Base-by-base conservation (phyloP, 2,888 invertebrate genomes). In the Phengaris arion region DNA sequence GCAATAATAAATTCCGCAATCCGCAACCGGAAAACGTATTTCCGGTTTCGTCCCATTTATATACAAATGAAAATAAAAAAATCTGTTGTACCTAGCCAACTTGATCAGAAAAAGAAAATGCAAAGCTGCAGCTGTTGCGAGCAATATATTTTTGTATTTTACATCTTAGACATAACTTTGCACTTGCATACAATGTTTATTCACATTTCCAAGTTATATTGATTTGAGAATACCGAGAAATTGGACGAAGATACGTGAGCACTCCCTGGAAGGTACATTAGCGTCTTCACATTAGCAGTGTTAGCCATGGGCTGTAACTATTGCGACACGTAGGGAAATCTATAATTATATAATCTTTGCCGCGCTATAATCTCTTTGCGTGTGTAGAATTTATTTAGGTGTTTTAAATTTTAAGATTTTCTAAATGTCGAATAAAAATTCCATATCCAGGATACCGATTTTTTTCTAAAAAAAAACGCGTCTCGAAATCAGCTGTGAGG, bases 191-290 rank as follows among this genome's bases (percentile, higher is more conserved):
- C 64, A 64, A 35, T 64, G 64, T 64, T 59, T 22, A 59, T 13
- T 35, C 64, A 64, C 64, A 64, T 35, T 64, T 45, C 22, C 35
- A 45, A 64, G 52, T 52, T 52, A 52, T 35, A 35, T 64, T 64
- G 64, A 64, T 45, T 64, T 64, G 64, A 35, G 35, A 64, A 64
- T 70, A 70, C 15, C 15, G 70, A 70, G 64, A 64, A 55, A 15
- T 45, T 10, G 4, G 55, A 22, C 55, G 35, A 13, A 45, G 54
- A 15, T 73, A 52, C 35, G 15, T 64, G 52, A 52, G 13, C 85
- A 81, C 84, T 91, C 90, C 92, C 91, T 87, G 89, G 92, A 92
- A 92, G 85, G 85, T 90, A 89, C 90, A 93, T 93, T 93, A 93
- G 93, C 92, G 83, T 86, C 86, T 86, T 93, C 35, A 35, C 35